phyloP scores from a whole-genome alignment of 2,888 invertebrate genomes.

The Noctua janthina region DNA sequence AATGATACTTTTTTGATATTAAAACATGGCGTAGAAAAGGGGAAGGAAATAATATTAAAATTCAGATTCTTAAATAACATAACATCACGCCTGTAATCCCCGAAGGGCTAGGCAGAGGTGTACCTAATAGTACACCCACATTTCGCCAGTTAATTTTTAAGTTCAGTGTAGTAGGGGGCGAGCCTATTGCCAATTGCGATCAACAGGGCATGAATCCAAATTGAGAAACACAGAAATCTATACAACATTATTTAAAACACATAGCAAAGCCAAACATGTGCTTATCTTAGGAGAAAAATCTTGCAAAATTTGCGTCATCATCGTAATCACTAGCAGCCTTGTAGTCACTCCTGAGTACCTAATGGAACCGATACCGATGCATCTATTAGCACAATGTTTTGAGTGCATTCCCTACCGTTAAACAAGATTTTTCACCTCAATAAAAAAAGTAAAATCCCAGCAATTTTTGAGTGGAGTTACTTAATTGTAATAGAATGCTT shows the following conservation, averaged over 20 bases:
- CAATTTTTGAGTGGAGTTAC: no score
- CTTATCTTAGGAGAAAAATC: neutral
- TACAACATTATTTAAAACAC: neutral
- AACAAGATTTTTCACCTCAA: no score
- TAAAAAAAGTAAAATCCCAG: no score
- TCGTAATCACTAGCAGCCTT: neutral
- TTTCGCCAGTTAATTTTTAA: neutral
- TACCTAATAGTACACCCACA: neutral
- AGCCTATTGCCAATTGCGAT: no score
- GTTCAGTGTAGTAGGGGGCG: no score
- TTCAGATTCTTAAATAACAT: neutral
- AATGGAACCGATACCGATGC: no score
- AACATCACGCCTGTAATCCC: constrained; percentile 1
- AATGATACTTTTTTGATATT: constrained; percentile 28
- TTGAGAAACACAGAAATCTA: neutral
- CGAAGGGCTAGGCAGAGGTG: neutral
- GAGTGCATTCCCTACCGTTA: no score
- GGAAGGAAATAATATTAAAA: neutral
- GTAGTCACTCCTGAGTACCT: neutral
- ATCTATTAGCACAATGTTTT: no score
- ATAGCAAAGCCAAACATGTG: neutral
- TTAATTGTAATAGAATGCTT: no score
- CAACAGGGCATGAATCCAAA: no score
- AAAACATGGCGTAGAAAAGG: neutral
- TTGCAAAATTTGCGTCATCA: neutral